These are phyloP conservation scores for Lepidurus couesii DNA, from an alignment of 1,140 invertebrate species.

Conservation along the genomic window DNA sequence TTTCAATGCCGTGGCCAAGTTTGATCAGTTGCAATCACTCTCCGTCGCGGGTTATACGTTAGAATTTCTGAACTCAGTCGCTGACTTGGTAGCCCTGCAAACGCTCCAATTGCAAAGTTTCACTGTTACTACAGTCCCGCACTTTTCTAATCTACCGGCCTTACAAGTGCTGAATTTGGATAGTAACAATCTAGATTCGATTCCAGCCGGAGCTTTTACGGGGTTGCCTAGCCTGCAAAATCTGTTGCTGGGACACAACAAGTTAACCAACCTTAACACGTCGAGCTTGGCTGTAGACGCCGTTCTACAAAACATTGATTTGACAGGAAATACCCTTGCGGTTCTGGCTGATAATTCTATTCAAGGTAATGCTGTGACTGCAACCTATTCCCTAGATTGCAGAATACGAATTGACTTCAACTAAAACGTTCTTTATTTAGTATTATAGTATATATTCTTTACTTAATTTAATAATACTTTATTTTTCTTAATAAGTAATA, in stretches of 20 bases:
- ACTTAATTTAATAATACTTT: too few species aligned
- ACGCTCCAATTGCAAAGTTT: constrained; percentile 26
- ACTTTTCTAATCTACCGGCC: constrained; percentile 24
- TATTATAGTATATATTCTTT: too few species aligned
- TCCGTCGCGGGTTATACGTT: constrained; percentile 22
- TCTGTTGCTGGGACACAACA: constrained; percentile 32
- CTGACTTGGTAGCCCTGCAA: constrained; percentile 12
- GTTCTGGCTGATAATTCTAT: constrained; percentile 5
- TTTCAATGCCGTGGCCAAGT: constrained; percentile 23
- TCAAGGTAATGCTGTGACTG: not conserved
- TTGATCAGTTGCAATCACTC: not conserved
- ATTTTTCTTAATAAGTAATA: too few species aligned
- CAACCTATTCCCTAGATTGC: too few species aligned
- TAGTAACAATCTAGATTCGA: constrained; percentile 15
- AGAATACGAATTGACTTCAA: too few species aligned
- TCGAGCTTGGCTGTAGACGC: constrained; percentile 21
- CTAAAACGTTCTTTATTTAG: too few species aligned
- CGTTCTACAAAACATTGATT: constrained; percentile 18
- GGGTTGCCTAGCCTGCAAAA: constrained; percentile 20
- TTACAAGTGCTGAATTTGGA: constrained; percentile 30
- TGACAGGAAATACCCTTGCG: constrained; percentile 16
- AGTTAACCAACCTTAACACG: not conserved
- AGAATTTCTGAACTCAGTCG: not conserved
- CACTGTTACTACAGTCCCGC: not conserved
- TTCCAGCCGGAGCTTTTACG: constrained; percentile 24